A percentile compares a stretch with the other conserved stretches of the same genome.
phyloP scores from a whole-genome alignment of 2,797 vertebrate species.

The Ispidina lecontei region DNA sequence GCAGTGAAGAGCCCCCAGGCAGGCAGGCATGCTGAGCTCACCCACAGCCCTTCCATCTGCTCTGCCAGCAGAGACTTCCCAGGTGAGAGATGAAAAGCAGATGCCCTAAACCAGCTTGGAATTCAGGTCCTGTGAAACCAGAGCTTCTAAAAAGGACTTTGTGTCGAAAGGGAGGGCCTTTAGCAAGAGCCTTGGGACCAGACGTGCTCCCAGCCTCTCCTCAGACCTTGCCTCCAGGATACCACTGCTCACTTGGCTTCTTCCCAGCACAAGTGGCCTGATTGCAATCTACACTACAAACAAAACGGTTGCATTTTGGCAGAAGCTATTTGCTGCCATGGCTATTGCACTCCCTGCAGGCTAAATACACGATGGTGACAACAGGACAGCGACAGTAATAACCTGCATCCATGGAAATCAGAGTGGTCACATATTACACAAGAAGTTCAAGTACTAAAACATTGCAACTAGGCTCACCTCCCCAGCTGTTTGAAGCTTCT shows the following conservation, averaged over 20 bases:
- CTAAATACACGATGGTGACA: rapidly evolving
- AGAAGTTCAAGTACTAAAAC: neutral
- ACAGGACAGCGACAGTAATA: neutral
- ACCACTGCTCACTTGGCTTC: neutral
- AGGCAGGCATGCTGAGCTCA: neutral
- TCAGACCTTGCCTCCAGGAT: neutral
- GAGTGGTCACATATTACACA: neutral
- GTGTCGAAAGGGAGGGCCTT: neutral
- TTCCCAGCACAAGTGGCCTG: neutral
- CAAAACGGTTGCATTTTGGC: neutral
- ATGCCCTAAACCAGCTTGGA: neutral
- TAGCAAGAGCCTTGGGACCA: neutral
- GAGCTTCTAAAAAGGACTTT: neutral
- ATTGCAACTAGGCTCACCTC: rapidly evolving
- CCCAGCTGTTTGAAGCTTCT: neutral
- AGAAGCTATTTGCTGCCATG: neutral
- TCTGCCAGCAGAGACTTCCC: constrained; percentile 25
- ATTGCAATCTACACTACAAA: neutral
- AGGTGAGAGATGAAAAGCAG: constrained; percentile 43
- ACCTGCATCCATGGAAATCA: neutral
- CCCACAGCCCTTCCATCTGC: neutral
- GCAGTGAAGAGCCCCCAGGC: neutral
- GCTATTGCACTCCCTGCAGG: neutral
- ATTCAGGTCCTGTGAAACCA: neutral
- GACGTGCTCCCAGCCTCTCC: neutral